Evolutionary conservation across 2,113 vertebrate genomes (phyloP).

Genomic region (Bettongia penicillata): DNA sequence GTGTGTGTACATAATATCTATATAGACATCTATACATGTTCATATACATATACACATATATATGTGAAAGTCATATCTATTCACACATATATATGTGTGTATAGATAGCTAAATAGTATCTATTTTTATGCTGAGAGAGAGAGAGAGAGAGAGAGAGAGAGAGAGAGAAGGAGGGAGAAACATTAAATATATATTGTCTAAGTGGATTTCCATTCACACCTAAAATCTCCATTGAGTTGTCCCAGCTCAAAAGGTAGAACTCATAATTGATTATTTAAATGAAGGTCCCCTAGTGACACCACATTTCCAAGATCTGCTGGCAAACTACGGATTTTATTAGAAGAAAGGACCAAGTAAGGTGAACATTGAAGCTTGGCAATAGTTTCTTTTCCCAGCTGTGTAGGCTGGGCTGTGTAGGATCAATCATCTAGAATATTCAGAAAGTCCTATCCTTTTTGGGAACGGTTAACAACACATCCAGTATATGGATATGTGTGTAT

Average conservation of each 20-base stretch:
- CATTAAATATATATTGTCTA: not conserved
- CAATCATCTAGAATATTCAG: not conserved
- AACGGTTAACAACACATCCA: not conserved
- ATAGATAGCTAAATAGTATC: too few species aligned
- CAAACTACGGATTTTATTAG: not conserved
- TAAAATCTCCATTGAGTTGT: not conserved
- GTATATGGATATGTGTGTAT: not conserved
- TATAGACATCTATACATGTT: too few species aligned
- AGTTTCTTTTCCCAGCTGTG: not conserved
- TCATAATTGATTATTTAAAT: not conserved
- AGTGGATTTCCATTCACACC: not conserved
- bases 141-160: too few species aligned
- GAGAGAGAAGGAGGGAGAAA: too few species aligned
- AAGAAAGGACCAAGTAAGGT: too few species aligned
- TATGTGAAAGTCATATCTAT: not conserved
- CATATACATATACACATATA: too few species aligned
- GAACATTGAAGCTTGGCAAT: not conserved
- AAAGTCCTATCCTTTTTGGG: not conserved
- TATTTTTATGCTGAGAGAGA: too few species aligned
- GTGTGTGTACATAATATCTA: too few species aligned
- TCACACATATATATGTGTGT: too few species aligned
- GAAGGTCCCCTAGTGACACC: not conserved
- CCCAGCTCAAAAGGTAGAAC: not conserved
- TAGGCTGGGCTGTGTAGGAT: not conserved
- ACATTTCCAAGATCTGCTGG: not conserved